A percentile compares a stretch with the other conserved stretches of the same genome.
Conservation (phyloP, 2,888 invertebrate genomes). For the Chrysina gloriosa region DNA sequence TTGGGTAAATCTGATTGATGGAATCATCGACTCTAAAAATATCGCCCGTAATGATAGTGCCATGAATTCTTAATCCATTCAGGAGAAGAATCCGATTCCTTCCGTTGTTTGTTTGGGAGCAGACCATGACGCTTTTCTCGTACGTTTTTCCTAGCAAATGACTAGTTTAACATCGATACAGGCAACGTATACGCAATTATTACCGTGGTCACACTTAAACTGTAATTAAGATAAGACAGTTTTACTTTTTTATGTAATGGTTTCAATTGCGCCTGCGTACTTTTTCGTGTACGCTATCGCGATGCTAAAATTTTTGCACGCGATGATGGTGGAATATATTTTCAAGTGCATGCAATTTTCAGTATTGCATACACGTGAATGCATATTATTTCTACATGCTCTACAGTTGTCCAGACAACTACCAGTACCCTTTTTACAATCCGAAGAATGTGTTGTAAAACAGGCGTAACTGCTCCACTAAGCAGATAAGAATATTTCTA, state of each 20-base stretch:
- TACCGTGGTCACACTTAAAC: conserved; percentile 33
- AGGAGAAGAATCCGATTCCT: conserved; percentile 50
- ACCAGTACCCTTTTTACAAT: not conserved
- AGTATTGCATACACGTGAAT: not conserved
- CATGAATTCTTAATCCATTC: conserved; percentile 58
- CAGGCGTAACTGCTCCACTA: not conserved
- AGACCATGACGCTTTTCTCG: conserved; percentile 48
- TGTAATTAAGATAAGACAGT: conserved; percentile 33
- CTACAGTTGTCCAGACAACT: conserved; percentile 7
- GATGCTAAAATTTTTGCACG: conserved; percentile 33
- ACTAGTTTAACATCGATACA: conserved; percentile 27
- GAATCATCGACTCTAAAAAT: conserved; percentile 50
- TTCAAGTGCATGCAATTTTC: conserved; percentile 33
- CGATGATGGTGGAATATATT: conserved; percentile 20
- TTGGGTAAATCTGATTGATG: conserved; percentile 9
- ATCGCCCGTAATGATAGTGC: conserved; percentile 61
- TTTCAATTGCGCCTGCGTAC: not conserved
- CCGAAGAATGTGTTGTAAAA: not conserved
- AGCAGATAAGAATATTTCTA: not conserved
- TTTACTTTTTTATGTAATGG: not conserved
- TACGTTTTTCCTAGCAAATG: conserved; percentile 28
- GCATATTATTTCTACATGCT: conserved; percentile 7
- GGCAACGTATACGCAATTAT: conserved; percentile 35
- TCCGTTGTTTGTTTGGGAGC: conserved; percentile 50
- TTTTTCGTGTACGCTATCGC: conserved; percentile 6